These are phyloP conservation scores for Thaleichthys pacificus DNA, from an alignment of 2,797 vertebrate genomes.

Conservation along the genomic window DNA sequence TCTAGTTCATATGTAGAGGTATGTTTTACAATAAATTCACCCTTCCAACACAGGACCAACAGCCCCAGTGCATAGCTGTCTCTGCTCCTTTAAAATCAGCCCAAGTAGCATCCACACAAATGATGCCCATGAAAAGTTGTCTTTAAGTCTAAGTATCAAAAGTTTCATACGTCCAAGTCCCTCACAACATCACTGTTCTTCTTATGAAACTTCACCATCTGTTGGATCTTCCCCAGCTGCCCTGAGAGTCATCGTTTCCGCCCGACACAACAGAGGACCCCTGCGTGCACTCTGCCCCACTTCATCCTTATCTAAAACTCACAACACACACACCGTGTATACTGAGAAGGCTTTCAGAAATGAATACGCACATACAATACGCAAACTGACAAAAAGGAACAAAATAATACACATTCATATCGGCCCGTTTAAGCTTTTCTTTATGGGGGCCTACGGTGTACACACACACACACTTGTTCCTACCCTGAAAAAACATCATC, in stretches of 20 bases:
- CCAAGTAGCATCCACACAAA: not conserved
- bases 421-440: too few relatives aligned
- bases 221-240: constrained; percentile 44
- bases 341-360: not conserved
- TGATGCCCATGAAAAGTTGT: not conserved
- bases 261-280: constrained; percentile 38
- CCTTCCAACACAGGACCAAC: not conserved
- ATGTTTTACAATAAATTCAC: not conserved
- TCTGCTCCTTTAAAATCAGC: not conserved
- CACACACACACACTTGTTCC: constrained; percentile 40
- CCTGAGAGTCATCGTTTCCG: constrained; percentile 21
- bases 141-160: not conserved
- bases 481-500: constrained; percentile 61
- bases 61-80: not conserved
- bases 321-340: constrained; percentile 26
- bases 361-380: not conserved
- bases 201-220: constrained; percentile 12
- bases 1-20: not conserved
- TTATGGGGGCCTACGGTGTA: not conserved
- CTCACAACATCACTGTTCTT: not conserved
- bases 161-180: not conserved
- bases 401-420: constrained; percentile 5
- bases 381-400: constrained; percentile 10
- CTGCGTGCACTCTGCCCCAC: constrained; percentile 35
- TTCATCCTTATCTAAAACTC: constrained; percentile 37